These are phyloP conservation scores for Carpatolechia fugitivella DNA, from an alignment of 2,888 invertebrate species.

Conservation along the genomic window DNA sequence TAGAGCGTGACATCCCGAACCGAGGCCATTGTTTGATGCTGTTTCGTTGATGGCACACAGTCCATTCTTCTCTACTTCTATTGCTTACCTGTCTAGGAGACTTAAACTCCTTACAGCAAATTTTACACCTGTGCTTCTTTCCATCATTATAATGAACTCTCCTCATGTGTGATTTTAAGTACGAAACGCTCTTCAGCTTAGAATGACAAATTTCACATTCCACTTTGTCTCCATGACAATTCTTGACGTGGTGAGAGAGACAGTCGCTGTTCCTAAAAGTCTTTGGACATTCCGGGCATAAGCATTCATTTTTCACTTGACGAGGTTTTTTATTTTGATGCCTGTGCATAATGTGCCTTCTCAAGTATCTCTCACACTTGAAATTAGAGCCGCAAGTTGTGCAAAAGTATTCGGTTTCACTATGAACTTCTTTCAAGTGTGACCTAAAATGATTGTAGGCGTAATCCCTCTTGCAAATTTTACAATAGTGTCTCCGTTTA, in stretches of 20 bases:
- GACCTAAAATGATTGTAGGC: not conserved
- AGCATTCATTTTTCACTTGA: not conserved
- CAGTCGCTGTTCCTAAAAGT: constrained; percentile 20
- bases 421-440: not conserved
- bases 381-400: constrained; percentile 15
- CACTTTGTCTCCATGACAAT: constrained; percentile 27
- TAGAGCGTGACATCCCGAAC: too few relatives aligned
- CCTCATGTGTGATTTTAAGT: constrained; percentile 29
- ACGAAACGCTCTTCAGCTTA: constrained; percentile 28
- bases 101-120: constrained; percentile 38
- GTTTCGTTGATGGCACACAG: too few relatives aligned
- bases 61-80: too few relatives aligned
- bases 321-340: not conserved
- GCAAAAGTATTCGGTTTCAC: not conserved
- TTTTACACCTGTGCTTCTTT: constrained; percentile 28
- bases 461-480: not conserved
- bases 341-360: constrained; percentile 20
- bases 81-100: constrained; percentile 37
- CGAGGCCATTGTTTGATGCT: too few relatives aligned
- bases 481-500: not conserved
- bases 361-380: constrained; percentile 26
- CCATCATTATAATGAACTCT: constrained; percentile 36
- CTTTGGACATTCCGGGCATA: constrained; percentile 28
- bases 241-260: constrained; percentile 26
- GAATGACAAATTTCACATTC: constrained; percentile 34